These are phyloP conservation scores for Phymatocera aterrima DNA, from an alignment of 2,888 invertebrate species.

Conservation along the genomic window DNA sequence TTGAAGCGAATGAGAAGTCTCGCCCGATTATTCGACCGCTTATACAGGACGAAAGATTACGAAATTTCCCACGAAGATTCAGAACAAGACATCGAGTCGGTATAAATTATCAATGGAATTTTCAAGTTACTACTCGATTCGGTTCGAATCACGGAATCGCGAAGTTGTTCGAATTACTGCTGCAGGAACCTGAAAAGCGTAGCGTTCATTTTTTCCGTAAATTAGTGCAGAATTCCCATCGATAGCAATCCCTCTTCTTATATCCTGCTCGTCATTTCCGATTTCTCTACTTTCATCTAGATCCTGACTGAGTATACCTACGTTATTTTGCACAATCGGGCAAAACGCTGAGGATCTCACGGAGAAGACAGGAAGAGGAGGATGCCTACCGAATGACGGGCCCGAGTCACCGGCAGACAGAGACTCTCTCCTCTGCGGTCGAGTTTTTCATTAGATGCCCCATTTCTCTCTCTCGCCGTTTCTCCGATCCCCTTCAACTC, in stretches of 20 bases:
- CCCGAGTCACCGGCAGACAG: slow-evolving; percentile 25
- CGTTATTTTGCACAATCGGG: no score
- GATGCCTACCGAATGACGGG: slow-evolving; percentile 6
- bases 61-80: neutral
- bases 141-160: slow-evolving; percentile 17
- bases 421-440: slow-evolving; percentile 34
- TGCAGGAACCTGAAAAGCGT: neutral
- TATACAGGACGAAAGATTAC: slow-evolving; percentile 10
- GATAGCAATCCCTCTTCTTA: neutral
- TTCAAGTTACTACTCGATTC: slow-evolving; percentile 26
- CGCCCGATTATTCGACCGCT: no score
- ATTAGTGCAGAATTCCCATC: slow-evolving; percentile 3
- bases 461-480: slow-evolving; percentile 50
- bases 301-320: no score
- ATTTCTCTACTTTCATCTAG: no score
- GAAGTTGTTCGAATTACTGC: neutral
- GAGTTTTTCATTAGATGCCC: slow-evolving; percentile 53
- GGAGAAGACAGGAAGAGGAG: neutral
- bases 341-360: neutral
- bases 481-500: slow-evolving; percentile 8
- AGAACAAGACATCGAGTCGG: neutral
- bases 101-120: neutral
- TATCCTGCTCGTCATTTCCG: neutral
- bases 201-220: no score
- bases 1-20: no score